These are phyloP conservation scores for Isotomurus palustris DNA, from an alignment of 2,888 invertebrate species.

Conservation along the genomic window DNA sequence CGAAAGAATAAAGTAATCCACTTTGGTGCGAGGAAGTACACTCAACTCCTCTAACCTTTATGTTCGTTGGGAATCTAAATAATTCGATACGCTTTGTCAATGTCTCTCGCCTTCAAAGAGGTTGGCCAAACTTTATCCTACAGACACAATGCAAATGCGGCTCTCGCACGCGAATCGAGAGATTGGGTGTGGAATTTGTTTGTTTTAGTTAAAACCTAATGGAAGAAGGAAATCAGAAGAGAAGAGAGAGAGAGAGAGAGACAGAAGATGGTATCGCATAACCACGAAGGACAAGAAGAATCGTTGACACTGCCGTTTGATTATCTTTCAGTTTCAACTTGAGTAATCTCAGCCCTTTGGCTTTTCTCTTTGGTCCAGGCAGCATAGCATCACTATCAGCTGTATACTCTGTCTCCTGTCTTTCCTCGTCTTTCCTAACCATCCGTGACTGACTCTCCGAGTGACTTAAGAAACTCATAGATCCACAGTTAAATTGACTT, in stretches of 20 bases:
- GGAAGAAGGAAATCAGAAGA: not conserved
- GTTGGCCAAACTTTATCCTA: not conserved
- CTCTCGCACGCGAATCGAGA: not conserved
- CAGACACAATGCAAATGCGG: not conserved
- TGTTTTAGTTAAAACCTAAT: not conserved
- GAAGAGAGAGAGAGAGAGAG: not conserved
- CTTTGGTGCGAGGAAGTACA: too few species aligned
- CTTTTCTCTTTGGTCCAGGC: too few species aligned
- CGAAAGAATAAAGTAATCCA: too few species aligned
- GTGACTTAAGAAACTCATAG: too few species aligned
- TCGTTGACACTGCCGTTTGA: slow-evolving; percentile 8
- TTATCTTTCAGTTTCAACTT: slow-evolving; percentile 5
- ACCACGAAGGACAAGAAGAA: not conserved
- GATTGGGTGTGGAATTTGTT: not conserved
- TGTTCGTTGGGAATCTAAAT: too few species aligned
- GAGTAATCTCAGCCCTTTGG: not conserved
- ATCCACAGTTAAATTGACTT: not conserved
- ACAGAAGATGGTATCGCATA: not conserved
- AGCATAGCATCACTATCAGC: not conserved
- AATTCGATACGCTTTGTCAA: not conserved
- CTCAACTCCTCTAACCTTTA: too few species aligned
- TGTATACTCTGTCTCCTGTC: too few species aligned
- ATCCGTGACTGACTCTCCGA: too few species aligned
- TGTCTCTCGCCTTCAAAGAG: not conserved
- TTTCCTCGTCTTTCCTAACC: too few species aligned